Conservation (phyloP, 1,140 invertebrate species). For the Atopsyche davidsoni region DNA sequence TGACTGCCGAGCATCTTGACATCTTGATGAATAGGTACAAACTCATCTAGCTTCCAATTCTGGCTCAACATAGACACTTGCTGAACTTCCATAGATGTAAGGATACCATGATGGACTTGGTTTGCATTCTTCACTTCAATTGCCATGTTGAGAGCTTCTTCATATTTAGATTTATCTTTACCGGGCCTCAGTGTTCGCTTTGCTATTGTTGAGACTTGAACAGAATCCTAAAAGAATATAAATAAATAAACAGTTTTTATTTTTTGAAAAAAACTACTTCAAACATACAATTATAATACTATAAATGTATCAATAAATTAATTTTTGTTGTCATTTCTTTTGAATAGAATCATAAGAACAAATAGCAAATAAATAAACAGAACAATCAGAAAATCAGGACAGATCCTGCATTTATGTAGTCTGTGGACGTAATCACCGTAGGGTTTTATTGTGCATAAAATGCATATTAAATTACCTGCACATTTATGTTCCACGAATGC, state of each 20-base stretch:
- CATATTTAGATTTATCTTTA: slow-evolving; percentile 26
- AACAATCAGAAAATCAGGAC: too few species aligned
- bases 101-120: slow-evolving; percentile 35
- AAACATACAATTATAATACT: neutral
- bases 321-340: neutral
- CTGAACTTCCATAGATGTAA: slow-evolving; percentile 36
- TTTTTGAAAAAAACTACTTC: neutral
- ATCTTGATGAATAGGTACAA: slow-evolving; percentile 32
- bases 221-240: slow-evolving; percentile 38
- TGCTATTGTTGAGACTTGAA: slow-evolving; percentile 39
- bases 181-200: slow-evolving; percentile 35
- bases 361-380: slow-evolving; percentile 1
- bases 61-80: slow-evolving; percentile 43
- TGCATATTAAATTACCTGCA: slow-evolving; percentile 38
- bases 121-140: slow-evolving; percentile 44
- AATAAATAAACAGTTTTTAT: slow-evolving; percentile 12
- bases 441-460: too few species aligned
- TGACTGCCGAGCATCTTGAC: slow-evolving; percentile 34
- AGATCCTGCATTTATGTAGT: too few species aligned
- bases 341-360: neutral
- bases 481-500: slow-evolving; percentile 58
- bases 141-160: slow-evolving; percentile 39
- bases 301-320: neutral
- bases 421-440: too few species aligned
- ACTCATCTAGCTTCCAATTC: slow-evolving; percentile 38